Evolutionary conservation across 23 tunicate genomes (phyloP), one percentile per base, ranked within the genome.

Genomic region (Corella eumyota): DNA sequence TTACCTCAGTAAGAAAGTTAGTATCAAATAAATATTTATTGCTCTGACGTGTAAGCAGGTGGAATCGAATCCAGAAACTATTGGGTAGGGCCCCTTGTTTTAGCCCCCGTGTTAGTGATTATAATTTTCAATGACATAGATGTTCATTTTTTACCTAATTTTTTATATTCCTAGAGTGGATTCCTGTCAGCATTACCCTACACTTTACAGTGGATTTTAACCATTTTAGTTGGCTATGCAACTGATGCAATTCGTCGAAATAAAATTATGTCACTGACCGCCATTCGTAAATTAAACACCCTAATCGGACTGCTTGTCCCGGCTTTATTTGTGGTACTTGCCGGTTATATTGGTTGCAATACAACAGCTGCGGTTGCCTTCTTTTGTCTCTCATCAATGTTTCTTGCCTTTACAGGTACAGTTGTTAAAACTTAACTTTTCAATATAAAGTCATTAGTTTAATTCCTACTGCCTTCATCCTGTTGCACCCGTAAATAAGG

Each of bases 281-380:
- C 31, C 17, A 72, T 71, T 17, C 48, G 90, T 4, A 80, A 80
- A 45, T 30, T 80, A 7, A 80, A 80, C 68, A 80, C 90, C 20
- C 33, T 67, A 30, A 20, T 80, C 21, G 90, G 90, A 1, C 36
- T 80, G 34, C 69, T 17, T 3, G 44, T 80, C 0, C 90, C 90
- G 22, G 90, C 78, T n/a, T 22, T 71, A 23, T 80, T 65, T 3
- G 27, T 80, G 3, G 78, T 80, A 24, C 32, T 80, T 48, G 90
- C 90, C 27, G 78, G 90, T 13, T 80, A 80, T 61, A 57, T 80
- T 35, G 90, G 90, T 13, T 80, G 90, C 57, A 27, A 80, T 69
- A 68, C 61, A 0, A 29, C 73, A 1, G 73, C 78, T 0, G 90
- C 90, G 3, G 35, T 80, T 20, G 78, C 74, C 0, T 80, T 80